Conservation (phyloP, 1,140 invertebrate genomes). For the Calosoma granatense region DNA sequence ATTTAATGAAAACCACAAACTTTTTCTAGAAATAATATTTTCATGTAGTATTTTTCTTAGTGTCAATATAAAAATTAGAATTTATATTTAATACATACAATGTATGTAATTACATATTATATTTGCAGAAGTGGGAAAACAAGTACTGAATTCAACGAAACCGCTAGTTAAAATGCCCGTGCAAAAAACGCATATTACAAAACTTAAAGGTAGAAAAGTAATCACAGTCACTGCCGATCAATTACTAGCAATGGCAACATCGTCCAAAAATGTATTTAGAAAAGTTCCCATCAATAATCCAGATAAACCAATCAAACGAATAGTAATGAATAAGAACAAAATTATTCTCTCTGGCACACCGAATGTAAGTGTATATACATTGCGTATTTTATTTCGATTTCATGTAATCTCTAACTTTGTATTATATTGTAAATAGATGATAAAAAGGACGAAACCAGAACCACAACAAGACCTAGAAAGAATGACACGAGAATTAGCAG, state of each 20-base stretch:
- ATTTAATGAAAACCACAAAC: too few species aligned
- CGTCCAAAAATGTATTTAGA: conserved; percentile 16
- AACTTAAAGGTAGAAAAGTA: conserved; percentile 30
- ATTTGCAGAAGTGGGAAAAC: conserved; percentile 58
- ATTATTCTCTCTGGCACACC: conserved; percentile 18
- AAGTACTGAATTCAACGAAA: conserved; percentile 55
- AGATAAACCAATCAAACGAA: conserved; percentile 30
- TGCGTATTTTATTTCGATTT: conserved; percentile 11
- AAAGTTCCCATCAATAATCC: conserved; percentile 18
- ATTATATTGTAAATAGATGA: conserved; percentile 6
- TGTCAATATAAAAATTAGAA: too few species aligned
- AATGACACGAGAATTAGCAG: conserved; percentile 38
- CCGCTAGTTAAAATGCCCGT: conserved; percentile 26
- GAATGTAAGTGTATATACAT: conserved; percentile 22
- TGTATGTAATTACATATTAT: background rate
- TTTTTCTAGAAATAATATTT: too few species aligned
- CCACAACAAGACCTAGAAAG: conserved; percentile 34
- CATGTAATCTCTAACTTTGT: conserved; percentile 4
- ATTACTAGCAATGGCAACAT: conserved; percentile 26
- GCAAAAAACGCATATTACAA: conserved; percentile 26
- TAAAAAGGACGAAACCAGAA: conserved; percentile 8
- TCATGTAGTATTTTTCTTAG: too few species aligned
- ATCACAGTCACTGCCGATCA: conserved; percentile 31
- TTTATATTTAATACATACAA: too few species aligned
- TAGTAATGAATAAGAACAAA: conserved; percentile 35